phyloP scores from a whole-genome alignment of 2,113 vertebrate species.

The Conger conger region DNA sequence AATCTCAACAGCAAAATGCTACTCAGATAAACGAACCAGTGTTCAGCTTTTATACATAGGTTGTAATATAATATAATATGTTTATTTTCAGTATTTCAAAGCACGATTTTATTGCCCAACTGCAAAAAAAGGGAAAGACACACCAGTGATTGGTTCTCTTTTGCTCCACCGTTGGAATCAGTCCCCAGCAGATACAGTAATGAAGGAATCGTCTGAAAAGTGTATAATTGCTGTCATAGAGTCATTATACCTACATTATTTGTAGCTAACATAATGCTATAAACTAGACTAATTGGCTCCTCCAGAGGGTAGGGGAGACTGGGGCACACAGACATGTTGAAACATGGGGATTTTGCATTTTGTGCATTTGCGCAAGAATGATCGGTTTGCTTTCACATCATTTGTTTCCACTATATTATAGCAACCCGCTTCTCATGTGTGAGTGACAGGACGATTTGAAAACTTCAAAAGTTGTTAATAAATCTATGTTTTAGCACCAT shows the following conservation, averaged over 20 bases:
- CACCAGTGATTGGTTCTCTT: neutral
- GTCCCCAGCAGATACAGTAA: neutral
- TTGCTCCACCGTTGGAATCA: neutral
- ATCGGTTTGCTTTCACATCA: too few relatives aligned
- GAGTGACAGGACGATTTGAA: too few relatives aligned
- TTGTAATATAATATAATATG: neutral
- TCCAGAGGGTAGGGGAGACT: neutral
- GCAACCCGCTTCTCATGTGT: too few relatives aligned
- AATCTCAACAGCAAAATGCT: neutral
- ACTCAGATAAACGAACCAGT: neutral
- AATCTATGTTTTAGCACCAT: too few relatives aligned
- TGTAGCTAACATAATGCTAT: neutral
- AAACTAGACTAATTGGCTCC: neutral
- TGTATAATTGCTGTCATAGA: neutral
- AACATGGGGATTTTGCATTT: too few relatives aligned
- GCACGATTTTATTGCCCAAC: neutral
- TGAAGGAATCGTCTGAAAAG: neutral
- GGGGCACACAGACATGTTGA: too few relatives aligned
- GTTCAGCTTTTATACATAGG: neutral
- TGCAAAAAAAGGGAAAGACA: neutral
- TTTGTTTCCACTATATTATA: too few relatives aligned
- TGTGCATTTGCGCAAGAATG: too few relatives aligned
- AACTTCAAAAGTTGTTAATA: too few relatives aligned
- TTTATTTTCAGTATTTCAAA: neutral
- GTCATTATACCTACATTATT: neutral